These are phyloP conservation scores for Megastigmus dorsalis DNA, from an alignment of 2,888 invertebrate species.

Conservation along the genomic window DNA sequence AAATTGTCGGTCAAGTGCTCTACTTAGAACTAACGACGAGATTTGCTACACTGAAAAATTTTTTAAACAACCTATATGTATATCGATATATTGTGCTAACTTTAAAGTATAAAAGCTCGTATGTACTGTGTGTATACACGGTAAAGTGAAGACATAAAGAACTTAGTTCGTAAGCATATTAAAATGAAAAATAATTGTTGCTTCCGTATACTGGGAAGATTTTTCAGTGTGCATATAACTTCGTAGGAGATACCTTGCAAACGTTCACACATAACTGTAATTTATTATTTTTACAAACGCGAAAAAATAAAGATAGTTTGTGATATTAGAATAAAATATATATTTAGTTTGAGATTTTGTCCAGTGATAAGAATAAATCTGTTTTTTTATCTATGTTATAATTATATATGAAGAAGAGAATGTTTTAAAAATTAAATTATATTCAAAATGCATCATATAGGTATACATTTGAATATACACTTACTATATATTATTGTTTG, in stretches of 20 bases:
- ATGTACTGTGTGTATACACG: background rate
- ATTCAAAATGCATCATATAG: slow-evolving; percentile 7
- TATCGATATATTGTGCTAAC: slow-evolving; percentile 5
- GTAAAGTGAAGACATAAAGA: background rate
- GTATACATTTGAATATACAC: too few relatives aligned
- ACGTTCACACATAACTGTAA: slow-evolving; percentile 40
- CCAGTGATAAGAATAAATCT: slow-evolving; percentile 36
- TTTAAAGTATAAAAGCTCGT: slow-evolving; percentile 18
- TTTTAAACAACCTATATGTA: slow-evolving; percentile 37
- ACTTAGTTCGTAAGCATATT: slow-evolving; percentile 23
- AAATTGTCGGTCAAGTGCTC: slow-evolving; percentile 20
- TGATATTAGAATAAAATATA: slow-evolving; percentile 52
- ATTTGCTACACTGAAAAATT: slow-evolving; percentile 44
- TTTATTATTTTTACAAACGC: slow-evolving; percentile 45
- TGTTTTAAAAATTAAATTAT: slow-evolving; percentile 43
- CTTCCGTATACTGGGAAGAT: slow-evolving; percentile 34
- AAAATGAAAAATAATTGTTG: slow-evolving; percentile 13
- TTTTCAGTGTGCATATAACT: slow-evolving; percentile 48
- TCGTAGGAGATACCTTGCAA: slow-evolving; percentile 54
- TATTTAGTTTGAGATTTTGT: slow-evolving; percentile 44
- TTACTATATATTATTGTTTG: slow-evolving; percentile 3
- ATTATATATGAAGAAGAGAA: slow-evolving; percentile 15
- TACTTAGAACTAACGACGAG: slow-evolving; percentile 7
- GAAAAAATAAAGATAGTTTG: slow-evolving; percentile 50
- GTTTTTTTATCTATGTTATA: slow-evolving; percentile 41